Percentiles rank a stretch among this genome's conserved stretches.
These are phyloP conservation scores for Megastigmus dorsalis DNA, from an alignment of 2,888 invertebrate species.

Conservation along the genomic window DNA sequence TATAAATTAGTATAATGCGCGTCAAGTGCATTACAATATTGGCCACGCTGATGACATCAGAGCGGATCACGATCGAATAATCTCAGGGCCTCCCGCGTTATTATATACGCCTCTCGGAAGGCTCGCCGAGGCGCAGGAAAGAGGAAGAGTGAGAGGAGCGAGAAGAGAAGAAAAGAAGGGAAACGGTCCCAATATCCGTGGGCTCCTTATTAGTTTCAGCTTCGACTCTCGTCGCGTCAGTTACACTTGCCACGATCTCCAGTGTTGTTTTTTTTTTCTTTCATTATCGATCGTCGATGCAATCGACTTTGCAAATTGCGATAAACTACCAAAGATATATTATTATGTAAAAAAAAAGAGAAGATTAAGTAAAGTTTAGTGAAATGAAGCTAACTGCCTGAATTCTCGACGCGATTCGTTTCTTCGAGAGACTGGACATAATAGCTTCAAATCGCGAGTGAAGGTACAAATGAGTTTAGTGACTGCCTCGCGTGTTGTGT, in stretches of 20 bases:
- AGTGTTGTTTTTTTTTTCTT: too few relatives aligned
- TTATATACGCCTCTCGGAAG: constrained; percentile 9
- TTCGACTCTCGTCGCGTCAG: not conserved
- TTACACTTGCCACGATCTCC: too few relatives aligned
- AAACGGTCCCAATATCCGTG: constrained; percentile 27
- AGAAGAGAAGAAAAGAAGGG: constrained; percentile 5
- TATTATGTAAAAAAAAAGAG: too few relatives aligned
- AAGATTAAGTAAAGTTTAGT: too few relatives aligned
- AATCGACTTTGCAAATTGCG: too few relatives aligned
- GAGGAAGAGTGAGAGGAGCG: constrained; percentile 23
- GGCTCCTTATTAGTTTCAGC: constrained; percentile 19
- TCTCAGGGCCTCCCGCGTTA: constrained; percentile 46
- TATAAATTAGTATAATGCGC: constrained; percentile 13
- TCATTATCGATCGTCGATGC: too few relatives aligned
- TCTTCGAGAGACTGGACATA: not conserved
- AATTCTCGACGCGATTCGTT: too few relatives aligned
- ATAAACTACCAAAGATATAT: too few relatives aligned
- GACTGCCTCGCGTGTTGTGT: constrained; percentile 2
- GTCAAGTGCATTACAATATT: constrained; percentile 5
- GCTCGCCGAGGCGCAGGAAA: constrained; percentile 2
- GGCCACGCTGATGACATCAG: constrained; percentile 30
- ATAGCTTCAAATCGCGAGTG: constrained; percentile 25
- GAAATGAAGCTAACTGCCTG: too few relatives aligned
- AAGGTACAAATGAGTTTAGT: constrained; percentile 36
- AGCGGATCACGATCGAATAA: constrained; percentile 24